Evolutionary conservation across 2,113 vertebrate species (phyloP).

Genomic region (Nyctibius bracteatus): DNA sequence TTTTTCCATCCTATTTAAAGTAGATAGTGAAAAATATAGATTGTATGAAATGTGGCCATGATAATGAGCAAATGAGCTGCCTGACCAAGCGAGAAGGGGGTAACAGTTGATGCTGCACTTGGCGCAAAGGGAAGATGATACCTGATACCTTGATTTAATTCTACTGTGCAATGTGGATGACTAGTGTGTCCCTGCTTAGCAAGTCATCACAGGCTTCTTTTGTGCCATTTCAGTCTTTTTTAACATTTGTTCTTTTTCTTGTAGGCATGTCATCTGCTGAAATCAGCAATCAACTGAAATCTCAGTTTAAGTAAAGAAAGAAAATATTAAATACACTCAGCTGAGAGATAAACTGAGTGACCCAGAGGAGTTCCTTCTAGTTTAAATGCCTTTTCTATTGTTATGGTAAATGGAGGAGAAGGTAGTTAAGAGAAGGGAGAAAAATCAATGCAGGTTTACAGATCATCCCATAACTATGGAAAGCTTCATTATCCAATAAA

Average conservation of each 20-base stretch:
- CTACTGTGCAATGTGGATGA: not conserved
- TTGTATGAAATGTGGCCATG: accelerated
- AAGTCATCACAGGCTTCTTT: not conserved
- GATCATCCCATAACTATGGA: not conserved
- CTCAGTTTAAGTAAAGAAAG: not conserved
- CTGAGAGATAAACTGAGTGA: not conserved
- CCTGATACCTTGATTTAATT: not conserved
- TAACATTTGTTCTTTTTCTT: not conserved
- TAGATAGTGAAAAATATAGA: not conserved
- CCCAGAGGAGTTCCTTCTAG: not conserved
- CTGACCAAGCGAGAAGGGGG: not conserved
- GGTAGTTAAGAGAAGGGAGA: not conserved
- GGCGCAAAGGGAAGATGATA: not conserved
- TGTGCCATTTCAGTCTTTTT: not conserved
- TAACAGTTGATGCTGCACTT: not conserved
- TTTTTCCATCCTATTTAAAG: not conserved
- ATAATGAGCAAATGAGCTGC: not conserved
- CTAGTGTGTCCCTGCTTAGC: not conserved
- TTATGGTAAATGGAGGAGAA: not conserved
- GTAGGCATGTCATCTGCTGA: not conserved
- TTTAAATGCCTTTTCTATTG: not conserved
- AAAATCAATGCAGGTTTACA: not conserved
- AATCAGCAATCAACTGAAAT: not conserved
- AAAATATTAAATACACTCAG: not conserved
- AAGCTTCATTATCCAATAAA: not conserved